Evolutionary conservation across 2,113 vertebrate species (phyloP).

Genomic region (Tympanuchus pallidicinctus): DNA sequence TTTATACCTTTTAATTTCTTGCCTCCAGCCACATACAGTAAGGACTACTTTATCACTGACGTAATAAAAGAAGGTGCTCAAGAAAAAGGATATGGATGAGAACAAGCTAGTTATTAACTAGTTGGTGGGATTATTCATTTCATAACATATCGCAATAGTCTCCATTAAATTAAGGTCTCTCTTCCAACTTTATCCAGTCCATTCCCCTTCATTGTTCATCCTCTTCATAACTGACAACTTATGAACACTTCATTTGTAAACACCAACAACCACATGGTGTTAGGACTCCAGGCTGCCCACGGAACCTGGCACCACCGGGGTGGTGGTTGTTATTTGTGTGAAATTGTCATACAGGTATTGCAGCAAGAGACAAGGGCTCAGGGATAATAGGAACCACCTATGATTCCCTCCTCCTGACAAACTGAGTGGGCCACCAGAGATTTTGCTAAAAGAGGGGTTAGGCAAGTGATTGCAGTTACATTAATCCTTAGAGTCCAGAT

Average conservation of each 20-base stretch:
- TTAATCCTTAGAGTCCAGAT: background rate
- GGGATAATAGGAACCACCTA: background rate
- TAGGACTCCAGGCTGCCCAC: background rate
- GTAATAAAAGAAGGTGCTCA: slow-evolving; percentile 1
- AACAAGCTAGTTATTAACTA: slow-evolving; percentile 12
- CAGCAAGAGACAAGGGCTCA: background rate
- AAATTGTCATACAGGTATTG: background rate
- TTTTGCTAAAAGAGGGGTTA: background rate
- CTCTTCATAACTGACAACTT: background rate
- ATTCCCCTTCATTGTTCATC: background rate
- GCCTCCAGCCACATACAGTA: background rate
- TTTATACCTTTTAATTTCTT: slow-evolving; percentile 57
- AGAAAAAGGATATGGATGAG: background rate
- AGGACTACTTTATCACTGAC: background rate
- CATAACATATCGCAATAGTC: background rate
- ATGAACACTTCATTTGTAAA: slow-evolving; percentile 15
- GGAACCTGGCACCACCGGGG: background rate
- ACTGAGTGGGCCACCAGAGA: accelerated
- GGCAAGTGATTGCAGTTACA: background rate
- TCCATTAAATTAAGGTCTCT: slow-evolving; percentile 23
- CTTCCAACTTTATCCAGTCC: background rate
- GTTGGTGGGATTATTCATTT: background rate
- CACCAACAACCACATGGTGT: background rate
- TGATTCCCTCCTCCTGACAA: background rate
- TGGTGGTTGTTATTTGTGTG: background rate